Evolutionary conservation across 2,888 invertebrate genomes (phyloP).

Genomic region (Agrochola lychnidis): DNA sequence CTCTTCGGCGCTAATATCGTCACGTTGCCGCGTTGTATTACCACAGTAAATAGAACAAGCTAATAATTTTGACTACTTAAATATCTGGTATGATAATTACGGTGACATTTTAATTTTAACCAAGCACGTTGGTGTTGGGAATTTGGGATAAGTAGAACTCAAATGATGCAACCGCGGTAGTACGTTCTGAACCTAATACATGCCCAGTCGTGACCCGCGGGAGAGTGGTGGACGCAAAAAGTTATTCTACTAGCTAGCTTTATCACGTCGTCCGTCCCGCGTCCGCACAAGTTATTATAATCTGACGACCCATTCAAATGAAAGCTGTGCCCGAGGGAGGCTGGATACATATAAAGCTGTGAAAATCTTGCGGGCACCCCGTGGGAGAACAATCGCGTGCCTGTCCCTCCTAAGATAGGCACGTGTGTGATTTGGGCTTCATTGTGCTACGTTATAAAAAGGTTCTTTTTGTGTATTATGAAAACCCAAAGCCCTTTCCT

Average conservation of each 20-base stretch:
- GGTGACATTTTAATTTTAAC: neutral
- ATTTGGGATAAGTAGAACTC: neutral
- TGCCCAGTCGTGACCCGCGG: constrained; percentile 24
- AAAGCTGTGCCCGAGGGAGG: constrained; percentile 70
- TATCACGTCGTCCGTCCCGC: constrained; percentile 60
- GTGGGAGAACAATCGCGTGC: constrained; percentile 72
- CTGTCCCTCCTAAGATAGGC: constrained; percentile 72
- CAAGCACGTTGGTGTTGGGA: neutral
- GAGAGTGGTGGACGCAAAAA: constrained; percentile 48
- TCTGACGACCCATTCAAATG: constrained; percentile 77
- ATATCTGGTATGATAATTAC: neutral
- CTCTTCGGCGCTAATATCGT: neutral
- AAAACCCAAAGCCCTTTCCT: constrained; percentile 70
- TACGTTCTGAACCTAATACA: constrained; percentile 35
- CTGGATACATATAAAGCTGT: constrained; percentile 73
- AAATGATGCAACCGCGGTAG: constrained; percentile 16
- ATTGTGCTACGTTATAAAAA: constrained; percentile 74
- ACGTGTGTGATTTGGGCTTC: constrained; percentile 75
- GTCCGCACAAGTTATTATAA: constrained; percentile 75
- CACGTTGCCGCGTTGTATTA: neutral
- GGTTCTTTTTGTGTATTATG: constrained; percentile 70
- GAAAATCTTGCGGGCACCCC: constrained; percentile 73
- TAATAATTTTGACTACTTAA: constrained; percentile 5
- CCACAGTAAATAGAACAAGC: constrained; percentile 4
- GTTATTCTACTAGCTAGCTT: constrained; percentile 61